Base-by-base conservation (phyloP, 2,888 invertebrate species). In the Athrips mouffetella region DNA sequence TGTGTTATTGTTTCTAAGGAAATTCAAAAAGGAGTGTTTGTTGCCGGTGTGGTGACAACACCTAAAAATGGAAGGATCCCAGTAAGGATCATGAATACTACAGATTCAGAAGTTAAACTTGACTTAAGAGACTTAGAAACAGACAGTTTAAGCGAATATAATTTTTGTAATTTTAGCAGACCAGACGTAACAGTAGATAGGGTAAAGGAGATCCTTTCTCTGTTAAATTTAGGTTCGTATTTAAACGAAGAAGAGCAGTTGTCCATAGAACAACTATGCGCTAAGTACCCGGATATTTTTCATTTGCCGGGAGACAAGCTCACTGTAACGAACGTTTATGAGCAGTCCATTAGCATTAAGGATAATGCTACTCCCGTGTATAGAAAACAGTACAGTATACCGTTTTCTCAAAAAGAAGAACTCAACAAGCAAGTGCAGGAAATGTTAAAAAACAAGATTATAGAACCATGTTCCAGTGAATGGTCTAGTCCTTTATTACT, bases 261-360 rank as follows among this genome's bases (percentile, higher is more conserved):
- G 15, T 27, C 18, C 23, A 49, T 51, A 13, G n/a, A 45, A 15
- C 31, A 44, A 16, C 44, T 51, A 29, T 49, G 51, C 44, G 46
- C 49, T n/a, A 51, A 48, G 21, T 51, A 35, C 39, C 30, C 49
- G 3, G 44, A 52, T 39, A 47, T 52, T n/a, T n/a, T n/a, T n/a
- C n/a, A n/a, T n/a, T n/a, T n/a, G n/a, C n/a, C n/a, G n/a, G n/a
- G n/a, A n/a, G n/a, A n/a, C n/a, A n/a, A n/a, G n/a, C n/a, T n/a
- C n/a, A n/a, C n/a, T n/a, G n/a, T n/a, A n/a, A n/a, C 47, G 6
- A 41, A 41, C 35, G 16, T 48, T 35, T 48, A 51, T 23, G 35
- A 45, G 15, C 51, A 51, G 18, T 13, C 13, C n/a, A 48, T 51
- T 23, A 30, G 30, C 18, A 33, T 52, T 10, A 47, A 52, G 18